These are phyloP conservation scores for Coremacera marginata DNA, from an alignment of 2,888 invertebrate genomes.

Conservation along the genomic window DNA sequence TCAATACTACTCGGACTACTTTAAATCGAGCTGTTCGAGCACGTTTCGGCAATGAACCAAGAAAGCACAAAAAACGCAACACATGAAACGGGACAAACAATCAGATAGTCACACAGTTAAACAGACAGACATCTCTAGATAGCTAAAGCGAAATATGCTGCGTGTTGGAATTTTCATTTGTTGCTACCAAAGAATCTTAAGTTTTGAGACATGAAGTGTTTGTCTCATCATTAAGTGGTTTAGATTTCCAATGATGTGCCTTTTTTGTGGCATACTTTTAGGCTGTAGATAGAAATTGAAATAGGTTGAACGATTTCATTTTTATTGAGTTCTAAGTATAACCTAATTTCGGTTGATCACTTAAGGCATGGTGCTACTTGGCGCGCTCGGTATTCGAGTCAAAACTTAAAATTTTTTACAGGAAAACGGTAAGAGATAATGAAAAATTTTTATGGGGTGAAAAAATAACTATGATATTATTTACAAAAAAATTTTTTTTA, in stretches of 20 bases:
- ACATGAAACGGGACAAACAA: neutral
- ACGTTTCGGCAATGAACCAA: constrained; percentile 58
- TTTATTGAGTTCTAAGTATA: too few relatives aligned
- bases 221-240: constrained; percentile 18
- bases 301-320: neutral
- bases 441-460: too few relatives aligned
- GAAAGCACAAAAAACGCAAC: neutral
- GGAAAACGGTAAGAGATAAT: too few relatives aligned
- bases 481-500: too few relatives aligned
- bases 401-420: too few relatives aligned
- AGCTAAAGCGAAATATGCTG: constrained; percentile 39
- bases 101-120: neutral
- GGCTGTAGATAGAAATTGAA: neutral
- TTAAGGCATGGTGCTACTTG: too few relatives aligned
- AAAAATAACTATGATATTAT: too few relatives aligned
- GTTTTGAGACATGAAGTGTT: neutral
- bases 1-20: neutral
- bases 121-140: neutral
- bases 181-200: constrained; percentile 33
- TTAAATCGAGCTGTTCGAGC: constrained; percentile 50
- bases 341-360: too few relatives aligned
- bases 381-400: too few relatives aligned
- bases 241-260: neutral
- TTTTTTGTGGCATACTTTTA: constrained; percentile 26
- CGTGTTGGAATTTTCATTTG: constrained; percentile 58